Evolutionary conservation across 1,140 invertebrate species (phyloP).

Genomic region (Platorchestia sp.): DNA sequence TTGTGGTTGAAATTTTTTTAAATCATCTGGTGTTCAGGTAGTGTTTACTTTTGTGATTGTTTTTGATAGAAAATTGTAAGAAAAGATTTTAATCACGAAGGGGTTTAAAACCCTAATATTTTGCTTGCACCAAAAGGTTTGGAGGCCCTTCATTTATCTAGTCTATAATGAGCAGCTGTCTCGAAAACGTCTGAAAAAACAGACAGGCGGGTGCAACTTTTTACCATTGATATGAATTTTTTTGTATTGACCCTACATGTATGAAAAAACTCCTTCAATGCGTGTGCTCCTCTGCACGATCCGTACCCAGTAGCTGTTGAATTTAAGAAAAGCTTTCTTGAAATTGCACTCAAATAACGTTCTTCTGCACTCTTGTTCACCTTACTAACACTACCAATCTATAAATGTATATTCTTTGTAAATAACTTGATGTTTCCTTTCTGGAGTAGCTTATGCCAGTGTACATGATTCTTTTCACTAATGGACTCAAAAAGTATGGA

Average conservation of each 20-base stretch:
- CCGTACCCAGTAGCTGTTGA: slow-evolving; percentile 13
- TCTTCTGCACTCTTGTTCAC: neutral
- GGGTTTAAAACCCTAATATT: neutral
- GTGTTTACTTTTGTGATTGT: neutral
- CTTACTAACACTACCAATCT: neutral
- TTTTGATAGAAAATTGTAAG: neutral
- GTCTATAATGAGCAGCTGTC: neutral
- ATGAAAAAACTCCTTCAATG: slow-evolving; percentile 3
- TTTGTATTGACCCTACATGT: slow-evolving; percentile 23
- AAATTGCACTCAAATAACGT: slow-evolving; percentile 6
- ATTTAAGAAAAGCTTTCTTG: neutral
- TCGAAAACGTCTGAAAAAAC: neutral
- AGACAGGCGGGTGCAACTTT: slow-evolving; percentile 5
- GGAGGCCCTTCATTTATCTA: neutral
- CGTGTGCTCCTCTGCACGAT: slow-evolving; percentile 25
- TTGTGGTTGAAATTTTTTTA: neutral
- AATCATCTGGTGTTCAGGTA: neutral
- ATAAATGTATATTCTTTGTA: neutral
- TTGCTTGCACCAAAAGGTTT: neutral
- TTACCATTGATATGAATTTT: neutral
- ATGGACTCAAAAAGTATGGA: neutral
- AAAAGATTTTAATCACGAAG: neutral
- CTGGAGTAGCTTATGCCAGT: neutral
- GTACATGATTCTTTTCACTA: neutral
- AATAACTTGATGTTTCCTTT: neutral